phyloP scores from a whole-genome alignment of 2,797 vertebrate genomes.

The Darevskia nairensis region DNA sequence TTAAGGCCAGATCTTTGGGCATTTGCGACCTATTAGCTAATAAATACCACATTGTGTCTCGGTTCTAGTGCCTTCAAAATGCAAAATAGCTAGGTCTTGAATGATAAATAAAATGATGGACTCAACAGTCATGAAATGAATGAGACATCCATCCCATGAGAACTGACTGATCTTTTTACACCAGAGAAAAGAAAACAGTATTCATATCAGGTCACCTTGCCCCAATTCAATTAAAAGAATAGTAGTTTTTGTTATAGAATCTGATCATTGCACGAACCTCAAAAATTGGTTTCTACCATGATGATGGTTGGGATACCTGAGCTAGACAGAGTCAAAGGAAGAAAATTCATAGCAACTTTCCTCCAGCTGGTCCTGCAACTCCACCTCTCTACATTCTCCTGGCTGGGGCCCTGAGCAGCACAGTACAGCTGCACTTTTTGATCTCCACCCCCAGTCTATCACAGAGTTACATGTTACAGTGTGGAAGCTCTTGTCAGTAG shows the following conservation, averaged over 20 bases:
- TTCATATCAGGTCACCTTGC: constrained; percentile 33
- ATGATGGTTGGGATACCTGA: too few relatives aligned
- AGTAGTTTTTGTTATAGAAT: constrained; percentile 40
- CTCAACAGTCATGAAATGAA: background rate
- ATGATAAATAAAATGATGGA: background rate
- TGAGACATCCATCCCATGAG: background rate
- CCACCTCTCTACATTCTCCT: too few relatives aligned
- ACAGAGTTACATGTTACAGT: too few relatives aligned
- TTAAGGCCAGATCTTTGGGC: background rate
- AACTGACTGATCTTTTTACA: background rate
- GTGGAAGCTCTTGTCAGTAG: too few relatives aligned
- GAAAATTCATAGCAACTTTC: too few relatives aligned
- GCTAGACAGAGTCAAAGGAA: too few relatives aligned
- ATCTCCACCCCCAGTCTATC: too few relatives aligned
- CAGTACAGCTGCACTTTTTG: too few relatives aligned
- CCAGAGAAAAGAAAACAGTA: background rate
- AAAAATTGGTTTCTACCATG: too few relatives aligned
- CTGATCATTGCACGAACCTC: background rate
- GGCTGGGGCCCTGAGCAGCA: too few relatives aligned
- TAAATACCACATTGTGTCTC: background rate
- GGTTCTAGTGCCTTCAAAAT: background rate
- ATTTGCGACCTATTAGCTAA: background rate
- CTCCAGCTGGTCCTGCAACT: too few relatives aligned
- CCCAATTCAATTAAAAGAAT: constrained; percentile 30
- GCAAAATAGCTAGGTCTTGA: background rate